Evolutionary conservation across 92 coral and sea anemone genomes (phyloP).

Genomic region (Anthopleura xanthogrammica): DNA sequence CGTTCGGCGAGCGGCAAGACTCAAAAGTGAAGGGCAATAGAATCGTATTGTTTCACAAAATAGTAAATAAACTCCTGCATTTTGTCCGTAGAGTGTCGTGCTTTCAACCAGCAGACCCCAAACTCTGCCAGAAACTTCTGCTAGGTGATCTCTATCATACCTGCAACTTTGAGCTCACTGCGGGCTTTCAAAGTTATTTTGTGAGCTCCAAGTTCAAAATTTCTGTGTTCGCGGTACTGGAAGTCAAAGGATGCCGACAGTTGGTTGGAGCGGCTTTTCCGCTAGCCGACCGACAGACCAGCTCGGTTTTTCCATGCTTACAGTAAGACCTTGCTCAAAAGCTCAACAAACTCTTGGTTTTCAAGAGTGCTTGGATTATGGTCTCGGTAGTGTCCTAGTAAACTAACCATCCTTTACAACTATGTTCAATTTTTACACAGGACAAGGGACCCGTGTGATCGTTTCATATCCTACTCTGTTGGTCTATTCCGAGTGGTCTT

Average conservation of each 20-base stretch:
- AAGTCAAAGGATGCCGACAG: constrained; percentile 91
- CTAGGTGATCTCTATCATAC: neutral
- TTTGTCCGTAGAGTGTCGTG: constrained; percentile 22
- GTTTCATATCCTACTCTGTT: neutral
- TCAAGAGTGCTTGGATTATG: constrained; percentile 7
- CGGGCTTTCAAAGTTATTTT: constrained; percentile 24
- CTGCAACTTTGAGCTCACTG: constrained; percentile 30
- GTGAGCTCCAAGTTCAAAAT: constrained; percentile 64
- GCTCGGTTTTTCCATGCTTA: constrained; percentile 8
- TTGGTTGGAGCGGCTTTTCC: constrained; percentile 60
- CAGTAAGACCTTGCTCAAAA: neutral
- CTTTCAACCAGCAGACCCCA: constrained; percentile 18
- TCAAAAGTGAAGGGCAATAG: constrained; percentile 70
- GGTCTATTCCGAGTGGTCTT: constrained; percentile 32
- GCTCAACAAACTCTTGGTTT: constrained; percentile 6
- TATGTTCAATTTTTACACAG: constrained; percentile 19
- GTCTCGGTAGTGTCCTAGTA: neutral
- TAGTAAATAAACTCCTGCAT: constrained; percentile 86
- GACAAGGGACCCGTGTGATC: constrained; percentile 16
- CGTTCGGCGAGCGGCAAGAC: constrained; percentile 71
- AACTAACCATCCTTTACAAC: constrained; percentile 16
- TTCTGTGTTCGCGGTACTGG: constrained; percentile 89
- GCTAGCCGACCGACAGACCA: constrained; percentile 38
- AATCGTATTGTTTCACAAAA: constrained; percentile 91
- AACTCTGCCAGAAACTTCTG: constrained; percentile 2